Conservation (phyloP, 2,888 invertebrate genomes). For the Thumatha senex region DNA sequence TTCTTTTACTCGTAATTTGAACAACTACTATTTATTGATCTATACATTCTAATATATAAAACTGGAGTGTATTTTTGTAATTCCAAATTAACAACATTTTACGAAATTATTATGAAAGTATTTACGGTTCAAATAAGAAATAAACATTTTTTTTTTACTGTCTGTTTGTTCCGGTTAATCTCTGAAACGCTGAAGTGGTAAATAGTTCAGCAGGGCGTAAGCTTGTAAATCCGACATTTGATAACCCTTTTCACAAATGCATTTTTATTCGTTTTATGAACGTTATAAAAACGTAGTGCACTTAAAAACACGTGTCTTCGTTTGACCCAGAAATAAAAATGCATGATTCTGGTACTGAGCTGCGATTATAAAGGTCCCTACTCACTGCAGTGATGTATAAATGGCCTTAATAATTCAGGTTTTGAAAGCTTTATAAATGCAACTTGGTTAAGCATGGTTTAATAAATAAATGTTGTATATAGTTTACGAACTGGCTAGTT, state of each 20-base stretch:
- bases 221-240: background rate
- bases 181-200: background rate
- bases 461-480: too few relatives aligned
- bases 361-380: slow-evolving; percentile 18
- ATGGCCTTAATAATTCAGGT: slow-evolving; percentile 7
- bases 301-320: slow-evolving; percentile 36
- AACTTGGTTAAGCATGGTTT: too few relatives aligned
- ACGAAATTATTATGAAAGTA: too few relatives aligned
- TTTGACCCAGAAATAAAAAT: slow-evolving; percentile 36
- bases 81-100: too few relatives aligned
- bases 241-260: slow-evolving; percentile 3
- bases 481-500: too few relatives aligned
- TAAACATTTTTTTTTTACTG: too few relatives aligned
- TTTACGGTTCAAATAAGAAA: too few relatives aligned
- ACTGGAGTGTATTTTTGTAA: too few relatives aligned
- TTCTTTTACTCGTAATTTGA: too few relatives aligned
- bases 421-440: background rate
- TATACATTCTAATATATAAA: too few relatives aligned
- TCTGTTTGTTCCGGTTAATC: too few relatives aligned
- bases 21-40: too few relatives aligned
- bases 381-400: slow-evolving; percentile 13
- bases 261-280: slow-evolving; percentile 12
- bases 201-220: background rate
- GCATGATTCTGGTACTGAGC: slow-evolving; percentile 12
- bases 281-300: slow-evolving; percentile 18